Evolutionary conservation across 2,113 vertebrate genomes (phyloP).

Genomic region (Caloenas nicobarica): DNA sequence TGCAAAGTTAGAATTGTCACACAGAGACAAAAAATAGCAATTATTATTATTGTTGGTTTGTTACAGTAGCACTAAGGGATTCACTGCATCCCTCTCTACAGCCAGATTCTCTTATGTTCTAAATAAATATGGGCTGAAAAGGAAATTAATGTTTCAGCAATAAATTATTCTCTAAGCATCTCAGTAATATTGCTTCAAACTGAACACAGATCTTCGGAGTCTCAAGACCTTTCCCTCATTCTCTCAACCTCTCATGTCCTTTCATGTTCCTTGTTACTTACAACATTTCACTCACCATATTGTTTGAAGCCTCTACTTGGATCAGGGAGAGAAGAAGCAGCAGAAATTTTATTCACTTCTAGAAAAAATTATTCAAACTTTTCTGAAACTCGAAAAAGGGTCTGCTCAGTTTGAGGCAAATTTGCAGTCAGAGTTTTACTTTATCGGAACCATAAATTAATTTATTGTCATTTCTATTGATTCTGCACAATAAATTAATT

Average conservation of each 20-base stretch:
- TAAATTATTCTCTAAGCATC: background rate
- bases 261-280: background rate
- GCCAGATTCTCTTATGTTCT: background rate
- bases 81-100: background rate
- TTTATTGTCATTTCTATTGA: background rate
- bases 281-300: background rate
- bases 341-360: background rate
- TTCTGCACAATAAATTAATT: background rate
- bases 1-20: background rate
- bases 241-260: background rate
- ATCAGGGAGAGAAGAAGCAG: background rate
- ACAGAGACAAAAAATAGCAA: background rate
- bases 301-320: background rate
- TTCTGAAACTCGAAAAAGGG: background rate
- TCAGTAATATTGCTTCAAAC: background rate
- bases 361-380: background rate
- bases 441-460: background rate
- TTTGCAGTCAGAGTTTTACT: background rate
- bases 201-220: background rate
- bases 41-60: background rate
- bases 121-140: background rate
- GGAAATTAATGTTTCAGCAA: background rate
- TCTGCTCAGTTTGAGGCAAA: background rate
- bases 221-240: background rate
- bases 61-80: background rate